phyloP scores from a whole-genome alignment of 1,140 invertebrate genomes.

The Zaprionus ghesquierei region DNA sequence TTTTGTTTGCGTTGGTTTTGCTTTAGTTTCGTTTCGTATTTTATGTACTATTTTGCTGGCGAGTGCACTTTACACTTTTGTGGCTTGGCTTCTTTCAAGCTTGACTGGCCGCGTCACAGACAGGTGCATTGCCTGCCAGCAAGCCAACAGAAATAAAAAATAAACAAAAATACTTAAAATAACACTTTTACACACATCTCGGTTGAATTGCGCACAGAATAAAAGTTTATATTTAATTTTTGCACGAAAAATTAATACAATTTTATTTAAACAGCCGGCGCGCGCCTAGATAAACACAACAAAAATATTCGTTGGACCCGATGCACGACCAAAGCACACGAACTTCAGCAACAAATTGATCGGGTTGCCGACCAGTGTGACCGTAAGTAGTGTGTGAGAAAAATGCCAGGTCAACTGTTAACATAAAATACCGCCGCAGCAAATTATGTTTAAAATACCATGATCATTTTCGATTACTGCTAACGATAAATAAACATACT shows the following conservation, averaged over 20 bases:
- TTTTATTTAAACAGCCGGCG: constrained; percentile 48
- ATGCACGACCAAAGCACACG: constrained; percentile 15
- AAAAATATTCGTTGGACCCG: background rate
- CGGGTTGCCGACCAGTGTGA: background rate
- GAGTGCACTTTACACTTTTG: constrained; percentile 77
- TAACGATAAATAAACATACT: background rate
- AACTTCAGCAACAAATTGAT: constrained; percentile 50
- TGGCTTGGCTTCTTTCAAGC: constrained; percentile 60
- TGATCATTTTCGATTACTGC: background rate
- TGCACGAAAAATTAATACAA: background rate
- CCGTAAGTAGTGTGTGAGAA: background rate
- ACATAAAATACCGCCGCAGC: background rate
- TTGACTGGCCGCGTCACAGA: constrained; percentile 30
- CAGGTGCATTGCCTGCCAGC: constrained; percentile 51
- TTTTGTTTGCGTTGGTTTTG: constrained; percentile 21
- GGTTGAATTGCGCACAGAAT: constrained; percentile 1
- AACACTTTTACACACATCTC: constrained; percentile 6
- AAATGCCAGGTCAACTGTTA: background rate
- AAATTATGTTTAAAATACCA: background rate
- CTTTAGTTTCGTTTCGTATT: constrained; percentile 11
- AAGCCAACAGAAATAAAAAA: constrained; percentile 1
- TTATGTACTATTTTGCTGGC: constrained; percentile 17
- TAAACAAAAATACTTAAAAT: background rate
- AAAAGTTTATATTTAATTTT: constrained; percentile 12
- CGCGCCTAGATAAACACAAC: background rate